Base-by-base conservation (phyloP, 2,797 vertebrate species). In the Megaceryle alcyon region DNA sequence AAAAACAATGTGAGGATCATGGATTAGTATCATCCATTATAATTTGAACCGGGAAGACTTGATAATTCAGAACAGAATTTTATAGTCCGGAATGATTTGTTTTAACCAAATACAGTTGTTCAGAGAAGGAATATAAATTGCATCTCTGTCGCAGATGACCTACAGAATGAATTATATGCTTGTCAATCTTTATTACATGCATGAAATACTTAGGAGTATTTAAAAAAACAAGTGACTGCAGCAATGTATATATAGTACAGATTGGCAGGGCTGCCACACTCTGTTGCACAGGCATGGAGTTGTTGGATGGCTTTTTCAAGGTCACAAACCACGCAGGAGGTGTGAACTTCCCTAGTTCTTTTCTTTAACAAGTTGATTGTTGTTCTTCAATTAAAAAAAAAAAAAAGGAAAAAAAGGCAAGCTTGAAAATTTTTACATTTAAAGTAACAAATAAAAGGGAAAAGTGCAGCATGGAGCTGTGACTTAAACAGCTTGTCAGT, bases 11-110 rank as follows among this genome's bases (percentile, higher is more conserved):
- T 3, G 9, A 54, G 23, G 37, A 21, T 82, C 4, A 0, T n/a
- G 56, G 44, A 44, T 76, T 1, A 0, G 48, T 80, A 46, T 16
- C 1, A 5, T 37, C 37, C 7, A 3, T 53, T 71, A 17, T 26
- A 41, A 51, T 69, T 83, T 86, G 37, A 71, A 8, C 0, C 2
- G 31, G 49, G 28, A 77, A 70, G 28, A n/a, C 19, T 33, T 25
- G 22, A 31, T 73, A 73, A 60, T 70, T 31, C 10, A 22, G 49
- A 59, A 15, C 22, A 70, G 29, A 65, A 54, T 61, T 49, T 49
- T 37, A 39, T 88, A 51, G 76, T 69, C 15, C 20, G n/a, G 69
- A 73, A 73, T 70, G 12, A 88, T 56, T 88, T 73, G 3, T 78
- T 79, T 93, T 66, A 82, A 78, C 4, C 37, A 53, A 57, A 48